These are phyloP conservation scores for Hippocampus barbouri DNA, from an alignment of 2,113 vertebrate genomes.

Conservation along the genomic window DNA sequence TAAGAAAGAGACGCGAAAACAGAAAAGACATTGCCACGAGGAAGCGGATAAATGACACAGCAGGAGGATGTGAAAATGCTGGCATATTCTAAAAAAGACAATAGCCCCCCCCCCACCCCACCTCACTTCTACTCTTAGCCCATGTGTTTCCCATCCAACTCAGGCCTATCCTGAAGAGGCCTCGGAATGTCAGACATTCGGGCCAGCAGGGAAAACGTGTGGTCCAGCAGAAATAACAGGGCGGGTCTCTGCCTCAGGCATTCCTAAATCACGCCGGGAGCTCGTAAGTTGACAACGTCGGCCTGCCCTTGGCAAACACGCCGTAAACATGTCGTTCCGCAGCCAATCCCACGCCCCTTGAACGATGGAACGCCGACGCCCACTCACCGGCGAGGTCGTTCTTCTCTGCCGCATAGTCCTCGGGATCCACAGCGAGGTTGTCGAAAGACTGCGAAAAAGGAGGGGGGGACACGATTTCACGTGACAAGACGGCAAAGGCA, in stretches of 20 bases:
- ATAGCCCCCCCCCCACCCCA: conserved; percentile 13
- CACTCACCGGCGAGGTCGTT: conserved; percentile 76
- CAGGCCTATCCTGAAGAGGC: conserved; percentile 49
- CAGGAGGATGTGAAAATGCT: conserved; percentile 36
- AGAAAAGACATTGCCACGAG: conserved; percentile 10
- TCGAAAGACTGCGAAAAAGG: conserved; percentile 81
- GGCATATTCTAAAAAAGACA: conserved; percentile 32
- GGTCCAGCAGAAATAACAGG: conserved; percentile 62
- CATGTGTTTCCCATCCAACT: conserved; percentile 64
- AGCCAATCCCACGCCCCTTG: not conserved
- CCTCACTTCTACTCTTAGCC: conserved; percentile 30
- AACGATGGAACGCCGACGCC: conserved; percentile 3
- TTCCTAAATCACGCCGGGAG: conserved; percentile 42
- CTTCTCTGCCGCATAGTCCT: conserved; percentile 77
- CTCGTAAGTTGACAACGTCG: conserved; percentile 23
- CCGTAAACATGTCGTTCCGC: not conserved
- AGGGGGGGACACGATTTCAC: conserved; percentile 31
- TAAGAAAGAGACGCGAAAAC: not conserved
- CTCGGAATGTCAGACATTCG: conserved; percentile 65
- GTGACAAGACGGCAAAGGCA: conserved; percentile 33
- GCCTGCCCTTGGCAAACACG: not conserved
- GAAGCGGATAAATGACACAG: conserved; percentile 5
- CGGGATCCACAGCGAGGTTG: conserved; percentile 86
- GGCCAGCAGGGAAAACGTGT: conserved; percentile 16
- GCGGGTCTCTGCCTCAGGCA: conserved; percentile 60